These are phyloP conservation scores for Aldrovandia affinis DNA, from an alignment of 2,797 vertebrate species.

Conservation along the genomic window DNA sequence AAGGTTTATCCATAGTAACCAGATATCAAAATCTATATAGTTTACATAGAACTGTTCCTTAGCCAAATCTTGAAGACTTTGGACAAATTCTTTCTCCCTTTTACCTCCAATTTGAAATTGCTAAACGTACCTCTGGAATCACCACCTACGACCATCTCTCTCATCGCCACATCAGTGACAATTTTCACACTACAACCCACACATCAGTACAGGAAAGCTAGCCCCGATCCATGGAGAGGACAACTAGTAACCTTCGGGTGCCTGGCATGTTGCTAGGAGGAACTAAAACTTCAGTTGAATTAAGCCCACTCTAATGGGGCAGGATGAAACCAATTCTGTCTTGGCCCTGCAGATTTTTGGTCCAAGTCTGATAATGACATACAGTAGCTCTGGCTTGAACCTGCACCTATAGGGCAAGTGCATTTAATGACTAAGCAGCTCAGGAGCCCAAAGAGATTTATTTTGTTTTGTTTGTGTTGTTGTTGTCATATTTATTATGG, in stretches of 20 bases:
- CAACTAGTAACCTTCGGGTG: background rate
- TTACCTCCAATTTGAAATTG: background rate
- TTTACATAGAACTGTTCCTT: background rate
- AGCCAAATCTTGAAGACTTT: background rate
- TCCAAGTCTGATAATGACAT: background rate
- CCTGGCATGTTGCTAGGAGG: no score
- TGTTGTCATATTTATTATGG: background rate
- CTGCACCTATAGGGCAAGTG: background rate
- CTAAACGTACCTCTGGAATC: background rate
- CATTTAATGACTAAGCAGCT: background rate
- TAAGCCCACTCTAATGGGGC: background rate
- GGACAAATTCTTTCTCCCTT: background rate
- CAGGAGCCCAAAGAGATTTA: background rate
- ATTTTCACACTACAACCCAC: background rate
- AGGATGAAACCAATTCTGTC: background rate
- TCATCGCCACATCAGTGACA: no score
- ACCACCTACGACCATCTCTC: no score
- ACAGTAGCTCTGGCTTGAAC: background rate
- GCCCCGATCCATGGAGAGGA: background rate
- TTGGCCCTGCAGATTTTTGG: background rate
- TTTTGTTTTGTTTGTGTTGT: no score
- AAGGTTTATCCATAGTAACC: slow-evolving; percentile 26
- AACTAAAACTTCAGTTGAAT: background rate
- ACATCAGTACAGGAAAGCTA: background rate
- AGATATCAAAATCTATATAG: background rate